phyloP scores from a whole-genome alignment of 1,140 invertebrate species.

The Nomia melanderi region DNA sequence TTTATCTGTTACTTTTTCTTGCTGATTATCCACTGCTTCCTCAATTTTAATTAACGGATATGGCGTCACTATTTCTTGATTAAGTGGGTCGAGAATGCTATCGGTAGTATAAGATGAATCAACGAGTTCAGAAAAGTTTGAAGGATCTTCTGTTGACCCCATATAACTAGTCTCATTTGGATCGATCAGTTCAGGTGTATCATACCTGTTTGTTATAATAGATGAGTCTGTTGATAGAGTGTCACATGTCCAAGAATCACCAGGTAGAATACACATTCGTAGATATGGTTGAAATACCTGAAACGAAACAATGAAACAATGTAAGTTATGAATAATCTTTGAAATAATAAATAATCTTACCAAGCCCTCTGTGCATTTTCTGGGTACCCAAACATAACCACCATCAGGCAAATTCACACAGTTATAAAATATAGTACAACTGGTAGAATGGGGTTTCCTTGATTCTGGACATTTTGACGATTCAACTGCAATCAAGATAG shows the following conservation, averaged over 20 bases:
- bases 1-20: not conserved
- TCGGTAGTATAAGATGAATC: constrained; percentile 61
- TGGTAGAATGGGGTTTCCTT: constrained; percentile 78
- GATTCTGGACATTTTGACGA: constrained; percentile 78
- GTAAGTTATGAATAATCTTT: not conserved
- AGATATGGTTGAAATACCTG: constrained; percentile 80
- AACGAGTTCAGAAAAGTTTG: constrained; percentile 48
- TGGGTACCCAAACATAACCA: constrained; percentile 80
- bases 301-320: constrained; percentile 17
- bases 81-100: not conserved
- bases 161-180: constrained; percentile 54
- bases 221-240: constrained; percentile 32
- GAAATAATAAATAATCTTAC: constrained; percentile 64
- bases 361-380: constrained; percentile 79
- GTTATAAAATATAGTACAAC: constrained; percentile 81
- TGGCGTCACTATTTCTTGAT: constrained; percentile 37
- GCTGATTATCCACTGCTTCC: not conserved
- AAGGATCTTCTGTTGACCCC: constrained; percentile 47
- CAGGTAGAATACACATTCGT: constrained; percentile 79
- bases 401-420: constrained; percentile 79
- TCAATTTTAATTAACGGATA: constrained; percentile 51
- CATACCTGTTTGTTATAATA: constrained; percentile 40
- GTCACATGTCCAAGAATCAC: constrained; percentile 75
- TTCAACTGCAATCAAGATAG: constrained; percentile 23
- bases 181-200: constrained; percentile 48